phyloP scores from a whole-genome alignment of 2,797 vertebrate genomes.

The Tolypeutes matacus region DNA sequence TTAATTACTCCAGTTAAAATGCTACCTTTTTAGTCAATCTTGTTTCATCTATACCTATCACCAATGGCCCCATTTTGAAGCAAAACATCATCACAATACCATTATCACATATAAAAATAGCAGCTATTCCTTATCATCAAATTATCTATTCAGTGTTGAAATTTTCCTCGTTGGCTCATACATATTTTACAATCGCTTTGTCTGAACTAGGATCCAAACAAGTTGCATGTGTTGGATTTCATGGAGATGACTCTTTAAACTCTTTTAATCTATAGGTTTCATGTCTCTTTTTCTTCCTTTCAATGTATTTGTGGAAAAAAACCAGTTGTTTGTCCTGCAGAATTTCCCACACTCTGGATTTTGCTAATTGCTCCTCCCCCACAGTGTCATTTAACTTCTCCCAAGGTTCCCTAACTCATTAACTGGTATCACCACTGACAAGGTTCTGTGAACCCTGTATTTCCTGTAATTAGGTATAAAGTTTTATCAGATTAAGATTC shows the following conservation, averaged over 20 bases:
- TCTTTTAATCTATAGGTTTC: slow-evolving; percentile 18
- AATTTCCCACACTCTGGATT: slow-evolving; percentile 3
- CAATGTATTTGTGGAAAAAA: background rate
- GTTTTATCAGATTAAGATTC: slow-evolving; percentile 10
- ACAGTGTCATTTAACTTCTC: slow-evolving; percentile 3
- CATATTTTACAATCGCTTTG: background rate
- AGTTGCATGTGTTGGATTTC: background rate
- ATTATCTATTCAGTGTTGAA: background rate
- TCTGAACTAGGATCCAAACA: slow-evolving; percentile 9
- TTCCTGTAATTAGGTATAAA: slow-evolving; percentile 4
- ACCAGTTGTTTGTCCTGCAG: background rate
- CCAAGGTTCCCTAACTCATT: background rate
- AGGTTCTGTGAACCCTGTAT: background rate
- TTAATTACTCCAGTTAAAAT: slow-evolving; percentile 44
- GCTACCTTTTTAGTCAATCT: background rate
- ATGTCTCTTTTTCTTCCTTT: background rate
- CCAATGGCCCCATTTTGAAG: slow-evolving; percentile 5
- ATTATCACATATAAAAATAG: slow-evolving; percentile 27
- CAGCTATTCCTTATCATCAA: background rate
- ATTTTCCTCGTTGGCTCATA: background rate
- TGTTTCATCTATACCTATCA: background rate
- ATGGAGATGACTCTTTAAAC: background rate
- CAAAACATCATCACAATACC: slow-evolving; percentile 18
- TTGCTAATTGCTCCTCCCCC: background rate
- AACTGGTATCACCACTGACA: background rate